Evolutionary conservation across 2,113 vertebrate genomes (phyloP).

Genomic region (Amblyornis subalaris): DNA sequence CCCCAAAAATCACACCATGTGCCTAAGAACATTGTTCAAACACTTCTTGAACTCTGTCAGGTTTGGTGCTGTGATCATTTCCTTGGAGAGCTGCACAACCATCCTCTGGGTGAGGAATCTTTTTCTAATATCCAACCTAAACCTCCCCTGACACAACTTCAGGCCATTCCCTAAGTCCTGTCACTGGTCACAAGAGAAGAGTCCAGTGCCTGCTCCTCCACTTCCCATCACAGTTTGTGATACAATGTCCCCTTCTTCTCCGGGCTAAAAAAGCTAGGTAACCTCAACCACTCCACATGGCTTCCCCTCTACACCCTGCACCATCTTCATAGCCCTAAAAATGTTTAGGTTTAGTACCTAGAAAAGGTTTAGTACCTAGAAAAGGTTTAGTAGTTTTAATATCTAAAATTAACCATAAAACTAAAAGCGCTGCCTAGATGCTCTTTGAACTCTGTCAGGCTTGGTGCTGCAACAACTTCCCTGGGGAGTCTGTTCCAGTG

Average conservation of each 20-base stretch:
- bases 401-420: not conserved
- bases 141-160: not conserved
- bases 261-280: not conserved
- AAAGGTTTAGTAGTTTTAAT: not conserved
- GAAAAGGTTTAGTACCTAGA: not conserved
- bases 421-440: rapidly evolving
- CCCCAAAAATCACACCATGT: not conserved
- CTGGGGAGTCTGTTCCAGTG: not conserved
- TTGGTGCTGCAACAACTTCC: not conserved
- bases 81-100: not conserved
- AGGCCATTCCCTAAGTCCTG: not conserved
- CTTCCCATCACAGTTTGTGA: not conserved
- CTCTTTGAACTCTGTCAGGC: not conserved
- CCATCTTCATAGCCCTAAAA: not conserved
- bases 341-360: not conserved
- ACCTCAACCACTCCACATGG: not conserved
- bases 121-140: not conserved
- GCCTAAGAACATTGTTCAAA: not conserved
- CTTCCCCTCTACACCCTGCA: not conserved
- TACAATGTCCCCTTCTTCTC: not conserved
- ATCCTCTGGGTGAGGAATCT: not conserved
- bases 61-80: not conserved
- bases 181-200: not conserved
- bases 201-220: not conserved
- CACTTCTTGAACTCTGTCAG: not conserved